A percentile compares a stretch with the other conserved stretches of the same genome.
These are phyloP conservation scores for Limnephilus lunatus DNA, from an alignment of 2,888 invertebrate species.

Conservation along the genomic window DNA sequence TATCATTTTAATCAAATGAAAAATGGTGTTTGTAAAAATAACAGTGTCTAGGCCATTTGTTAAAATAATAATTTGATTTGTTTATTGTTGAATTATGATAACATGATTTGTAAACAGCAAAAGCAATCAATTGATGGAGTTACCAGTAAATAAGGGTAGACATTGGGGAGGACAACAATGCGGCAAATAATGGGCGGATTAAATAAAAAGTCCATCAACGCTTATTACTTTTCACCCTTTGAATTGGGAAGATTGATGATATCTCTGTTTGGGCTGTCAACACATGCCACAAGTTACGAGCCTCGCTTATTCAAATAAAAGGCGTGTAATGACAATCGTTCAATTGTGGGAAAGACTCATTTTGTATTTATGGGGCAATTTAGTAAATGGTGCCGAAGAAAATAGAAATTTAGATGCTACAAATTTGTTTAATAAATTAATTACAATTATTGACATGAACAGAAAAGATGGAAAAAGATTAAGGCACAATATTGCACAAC, in stretches of 20 bases:
- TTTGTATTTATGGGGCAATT: conserved; percentile 32
- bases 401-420: not conserved
- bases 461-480: too few species aligned
- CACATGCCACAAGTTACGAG: conserved; percentile 7
- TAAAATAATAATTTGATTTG: conserved; percentile 30
- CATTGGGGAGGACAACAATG: conserved; percentile 37
- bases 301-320: conserved; percentile 10
- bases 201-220: conserved; percentile 59
- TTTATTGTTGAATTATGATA: conserved; percentile 38
- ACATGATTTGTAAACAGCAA: conserved; percentile 15
- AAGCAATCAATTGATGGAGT: conserved; percentile 46
- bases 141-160: conserved; percentile 18
- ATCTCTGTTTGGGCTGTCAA: conserved; percentile 38
- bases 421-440: not conserved
- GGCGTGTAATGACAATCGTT: conserved; percentile 17
- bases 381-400: not conserved
- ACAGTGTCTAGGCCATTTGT: not conserved
- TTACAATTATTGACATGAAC: too few species aligned
- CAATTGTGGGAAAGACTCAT: conserved; percentile 21
- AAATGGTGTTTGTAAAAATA: not conserved
- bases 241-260: conserved; percentile 45
- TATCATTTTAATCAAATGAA: conserved; percentile 25
- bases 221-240: conserved; percentile 59
- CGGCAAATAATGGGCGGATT: conserved; percentile 51
- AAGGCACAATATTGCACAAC: too few species aligned